These are phyloP conservation scores for Xanthorhoe spadicearia DNA, from an alignment of 2,888 invertebrate genomes.

Conservation along the genomic window DNA sequence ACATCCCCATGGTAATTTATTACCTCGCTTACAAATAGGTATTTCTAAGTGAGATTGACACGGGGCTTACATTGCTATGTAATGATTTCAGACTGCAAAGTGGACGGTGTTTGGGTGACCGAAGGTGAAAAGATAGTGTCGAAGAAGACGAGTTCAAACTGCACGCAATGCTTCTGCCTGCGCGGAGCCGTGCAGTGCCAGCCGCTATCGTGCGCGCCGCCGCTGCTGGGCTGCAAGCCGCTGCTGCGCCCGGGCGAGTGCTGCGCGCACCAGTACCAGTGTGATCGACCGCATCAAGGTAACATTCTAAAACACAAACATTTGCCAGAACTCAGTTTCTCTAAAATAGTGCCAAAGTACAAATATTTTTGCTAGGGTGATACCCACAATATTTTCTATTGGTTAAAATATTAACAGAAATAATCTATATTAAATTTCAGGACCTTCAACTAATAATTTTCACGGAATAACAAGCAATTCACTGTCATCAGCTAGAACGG, in stretches of 20 bases:
- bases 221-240: conserved; percentile 90
- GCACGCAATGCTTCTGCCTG: conserved; percentile 93
- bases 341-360: neutral
- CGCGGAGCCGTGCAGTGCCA: conserved; percentile 90
- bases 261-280: conserved; percentile 93
- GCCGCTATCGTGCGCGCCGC: conserved; percentile 90
- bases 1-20: conserved; percentile 54
- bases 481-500: conserved; percentile 54
- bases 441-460: conserved; percentile 36
- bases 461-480: conserved; percentile 49
- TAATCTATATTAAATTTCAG: conserved; percentile 46
- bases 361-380: neutral
- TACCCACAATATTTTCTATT: too few species aligned
- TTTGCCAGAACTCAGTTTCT: neutral
- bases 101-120: conserved; percentile 84
- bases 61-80: neutral
- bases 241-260: conserved; percentile 91
- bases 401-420: too few species aligned
- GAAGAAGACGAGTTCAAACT: conserved; percentile 83
- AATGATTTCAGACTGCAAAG: conserved; percentile 85
- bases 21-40: neutral
- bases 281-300: conserved; percentile 75
- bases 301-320: neutral
- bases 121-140: conserved; percentile 89
- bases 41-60: neutral